Evolutionary conservation across 2,888 invertebrate species (phyloP), one percentile per base, ranked within the genome.

Genomic region (Embidobia sp.): DNA sequence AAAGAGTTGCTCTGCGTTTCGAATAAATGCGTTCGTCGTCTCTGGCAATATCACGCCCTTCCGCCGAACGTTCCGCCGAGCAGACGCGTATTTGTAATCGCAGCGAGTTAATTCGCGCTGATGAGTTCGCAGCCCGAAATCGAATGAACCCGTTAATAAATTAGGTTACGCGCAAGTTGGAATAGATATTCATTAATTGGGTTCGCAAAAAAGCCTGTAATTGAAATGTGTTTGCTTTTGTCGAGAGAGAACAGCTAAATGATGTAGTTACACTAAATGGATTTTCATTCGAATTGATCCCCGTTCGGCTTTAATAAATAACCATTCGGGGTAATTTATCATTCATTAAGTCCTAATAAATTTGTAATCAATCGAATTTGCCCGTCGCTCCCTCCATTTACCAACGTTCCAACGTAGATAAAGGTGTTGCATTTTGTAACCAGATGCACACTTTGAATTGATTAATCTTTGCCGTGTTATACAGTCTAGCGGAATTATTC

Each of bases 291-390:
- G 29, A 53, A 55, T 40, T 19, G 55, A 63, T 48, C 44, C 46
- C 15, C 18, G 22, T 31, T 15, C 18, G 64, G 64, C 49, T 57
- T 64, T 55, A 57, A 72, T 73, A 73, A 73, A 73, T 73, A 73
- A 64, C 44, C 59, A 37, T 49, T 37, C 48, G 27, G n/a, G 48
- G 33, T 51, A 64, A 72, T 72, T 64, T 64, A 72, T 72, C 72
- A 72, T 72, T 63, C 72, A 72, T 72, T 72, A 72, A 63, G 44
- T 64, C 33, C 27, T 11, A 11, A 46, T 61, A 63, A 53, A 72
- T 72, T 72, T 63, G 53, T 63, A 63, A 72, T 72, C 72, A 63
- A 72, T 72, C 16, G 61, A 63, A 63, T 55, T 46, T 18, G 6
- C 33, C 51, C 33, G 13, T 31, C 51, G 26, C 10, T 11, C 18